These are phyloP conservation scores for Cheilosia soror DNA, from an alignment of 2,888 invertebrate species.

Conservation along the genomic window DNA sequence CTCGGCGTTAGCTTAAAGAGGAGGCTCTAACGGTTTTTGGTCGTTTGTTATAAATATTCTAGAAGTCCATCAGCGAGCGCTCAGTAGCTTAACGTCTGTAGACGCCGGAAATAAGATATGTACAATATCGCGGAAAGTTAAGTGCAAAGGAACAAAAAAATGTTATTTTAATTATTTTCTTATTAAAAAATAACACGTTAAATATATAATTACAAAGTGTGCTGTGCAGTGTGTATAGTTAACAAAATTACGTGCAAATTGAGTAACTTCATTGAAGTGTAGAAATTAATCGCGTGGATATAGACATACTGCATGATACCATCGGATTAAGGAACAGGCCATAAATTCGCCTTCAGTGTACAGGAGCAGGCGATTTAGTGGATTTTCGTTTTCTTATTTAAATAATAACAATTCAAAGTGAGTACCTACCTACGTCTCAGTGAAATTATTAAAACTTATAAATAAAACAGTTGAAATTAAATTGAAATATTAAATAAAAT, in stretches of 20 bases:
- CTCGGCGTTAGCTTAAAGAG: conserved; percentile 36
- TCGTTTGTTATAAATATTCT: conserved; percentile 82
- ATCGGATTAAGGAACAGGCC: not conserved
- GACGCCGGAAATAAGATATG: not conserved
- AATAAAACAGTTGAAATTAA: too few species aligned
- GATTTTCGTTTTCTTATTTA: not conserved
- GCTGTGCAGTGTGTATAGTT: conserved; percentile 31
- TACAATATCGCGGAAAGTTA: conserved; percentile 51
- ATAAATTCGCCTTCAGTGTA: conserved; percentile 3
- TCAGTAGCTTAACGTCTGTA: conserved; percentile 68
- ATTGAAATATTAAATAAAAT: too few species aligned
- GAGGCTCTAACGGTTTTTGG: conserved; percentile 56
- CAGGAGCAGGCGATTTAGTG: not conserved
- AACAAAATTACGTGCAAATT: conserved; percentile 57
- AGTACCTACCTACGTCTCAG: not conserved
- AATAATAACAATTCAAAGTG: conserved; percentile 10
- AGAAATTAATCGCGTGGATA: conserved; percentile 13
- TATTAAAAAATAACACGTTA: not conserved
- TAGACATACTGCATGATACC: conserved; percentile 14
- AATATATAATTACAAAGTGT: conserved; percentile 17
- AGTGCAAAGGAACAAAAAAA: conserved; percentile 46
- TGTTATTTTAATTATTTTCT: conserved; percentile 26
- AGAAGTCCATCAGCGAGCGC: conserved; percentile 79
- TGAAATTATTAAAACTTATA: too few species aligned
- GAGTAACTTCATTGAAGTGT: conserved; percentile 24